phyloP scores from a whole-genome alignment of 2,113 vertebrate species.

The Perognathus longimembris region DNA sequence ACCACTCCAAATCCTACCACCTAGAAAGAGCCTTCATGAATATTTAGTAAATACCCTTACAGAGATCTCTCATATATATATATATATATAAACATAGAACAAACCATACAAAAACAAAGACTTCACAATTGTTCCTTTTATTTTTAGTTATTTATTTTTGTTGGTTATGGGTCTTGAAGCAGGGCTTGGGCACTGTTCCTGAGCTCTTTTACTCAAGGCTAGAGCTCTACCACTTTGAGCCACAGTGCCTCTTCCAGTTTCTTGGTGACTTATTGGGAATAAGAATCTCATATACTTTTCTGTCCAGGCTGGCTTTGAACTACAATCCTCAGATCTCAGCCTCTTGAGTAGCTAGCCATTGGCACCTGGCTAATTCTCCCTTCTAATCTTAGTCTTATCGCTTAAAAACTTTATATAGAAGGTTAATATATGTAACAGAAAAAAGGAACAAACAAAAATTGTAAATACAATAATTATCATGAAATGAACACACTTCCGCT shows the following conservation, averaged over 20 bases:
- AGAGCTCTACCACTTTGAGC: too few relatives aligned
- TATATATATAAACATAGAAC: neutral
- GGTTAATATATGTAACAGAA: neutral
- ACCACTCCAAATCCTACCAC: neutral
- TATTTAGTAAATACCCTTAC: neutral
- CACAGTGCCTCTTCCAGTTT: too few relatives aligned
- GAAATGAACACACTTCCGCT: neutral
- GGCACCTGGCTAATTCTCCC: too few relatives aligned
- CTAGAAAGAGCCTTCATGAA: neutral
- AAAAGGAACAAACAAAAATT: neutral
- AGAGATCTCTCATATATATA: neutral
- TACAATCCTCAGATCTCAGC: too few relatives aligned
- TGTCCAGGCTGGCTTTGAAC: too few relatives aligned
- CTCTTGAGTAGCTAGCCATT: too few relatives aligned
- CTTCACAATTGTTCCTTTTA: neutral
- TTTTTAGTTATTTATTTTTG: too few relatives aligned
- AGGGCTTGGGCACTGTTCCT: too few relatives aligned
- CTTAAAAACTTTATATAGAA: neutral
- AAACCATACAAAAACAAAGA: neutral
- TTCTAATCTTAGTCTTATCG: neutral
- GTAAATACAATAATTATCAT: neutral
- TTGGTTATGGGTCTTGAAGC: too few relatives aligned
- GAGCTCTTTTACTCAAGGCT: too few relatives aligned
- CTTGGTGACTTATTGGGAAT: too few relatives aligned
- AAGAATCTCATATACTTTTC: too few relatives aligned